Evolutionary conservation across 2,797 vertebrate species (phyloP), one percentile per base, ranked within the genome.

Genomic region (Lutjanus argentimaculatus): DNA sequence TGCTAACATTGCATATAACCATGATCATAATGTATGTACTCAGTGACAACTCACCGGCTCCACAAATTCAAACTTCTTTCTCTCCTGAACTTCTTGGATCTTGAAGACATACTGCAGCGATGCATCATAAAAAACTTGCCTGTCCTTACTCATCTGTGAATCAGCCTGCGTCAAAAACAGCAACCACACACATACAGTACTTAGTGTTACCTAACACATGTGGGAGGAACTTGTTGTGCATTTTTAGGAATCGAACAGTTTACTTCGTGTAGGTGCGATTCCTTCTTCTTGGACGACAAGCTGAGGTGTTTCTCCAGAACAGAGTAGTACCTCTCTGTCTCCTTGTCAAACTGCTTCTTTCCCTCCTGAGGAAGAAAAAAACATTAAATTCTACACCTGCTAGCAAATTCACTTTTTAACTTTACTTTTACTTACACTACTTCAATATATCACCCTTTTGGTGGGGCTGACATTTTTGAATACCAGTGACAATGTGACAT

Each of bases 271-370:
- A 99, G 96, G 90, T 98, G 97, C 14, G 98, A 93, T 81, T 99
- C 98, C 90, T 99, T 99, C 93, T 99, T 99, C 94, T 97, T 99
- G 63, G 98, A 98, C 53, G 98, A 99, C 84, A 99, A 92, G 94
- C 96, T 97, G 93, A 99, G 96, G 92, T 99, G 98, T 92, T 99
- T 99, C 85, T 99, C 98, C 90, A 99, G 92, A 82, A 98, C 96
- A 48, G 97, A 98, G 92, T 99, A 99, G 86, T 99, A 99, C 91
- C 98, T 97, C 89, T 99, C 98, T 66, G 97, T 98, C 94, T 99
- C 98, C 86, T 99, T 99, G 95, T 99, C 98, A 96, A 99, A 99
- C 90, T 99, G 99, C 95, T 99, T 99, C 93, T 99, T 99, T 91
- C 96, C 98, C 90, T 99, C 98, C 98, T 95, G 68, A 70, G 1